Conservation (phyloP, 2,113 vertebrate species). For the Scopus umbretta region DNA sequence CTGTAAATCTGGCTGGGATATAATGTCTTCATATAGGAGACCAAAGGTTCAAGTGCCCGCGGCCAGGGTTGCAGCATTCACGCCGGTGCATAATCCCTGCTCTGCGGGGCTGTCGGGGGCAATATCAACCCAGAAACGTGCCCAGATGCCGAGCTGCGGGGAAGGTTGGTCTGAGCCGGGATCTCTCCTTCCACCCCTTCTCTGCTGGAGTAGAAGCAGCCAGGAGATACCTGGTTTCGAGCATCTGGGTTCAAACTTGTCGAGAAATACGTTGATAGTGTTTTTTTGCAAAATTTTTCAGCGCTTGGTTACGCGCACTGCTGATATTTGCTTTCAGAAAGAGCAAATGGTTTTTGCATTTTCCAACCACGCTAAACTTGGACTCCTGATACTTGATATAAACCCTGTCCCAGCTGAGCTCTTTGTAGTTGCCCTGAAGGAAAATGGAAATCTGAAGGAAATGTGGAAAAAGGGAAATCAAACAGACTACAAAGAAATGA, state of each 20-base stretch:
- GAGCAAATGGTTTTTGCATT: neutral
- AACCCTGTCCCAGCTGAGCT: neutral
- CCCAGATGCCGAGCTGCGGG: neutral
- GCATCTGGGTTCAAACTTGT: neutral
- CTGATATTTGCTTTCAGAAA: neutral
- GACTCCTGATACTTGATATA: neutral
- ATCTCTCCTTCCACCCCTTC: neutral
- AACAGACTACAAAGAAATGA: neutral
- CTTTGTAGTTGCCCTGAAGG: slow-evolving; percentile 20
- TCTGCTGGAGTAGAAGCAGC: neutral
- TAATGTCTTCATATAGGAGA: neutral
- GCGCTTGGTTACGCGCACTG: neutral
- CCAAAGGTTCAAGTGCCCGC: neutral
- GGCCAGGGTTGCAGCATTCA: neutral
- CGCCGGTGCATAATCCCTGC: neutral
- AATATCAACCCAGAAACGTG: neutral
- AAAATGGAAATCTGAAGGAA: neutral
- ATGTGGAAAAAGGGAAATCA: slow-evolving; percentile 2
- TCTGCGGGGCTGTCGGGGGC: neutral
- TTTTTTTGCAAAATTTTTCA: neutral
- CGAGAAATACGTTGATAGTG: neutral
- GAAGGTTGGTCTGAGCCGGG: neutral
- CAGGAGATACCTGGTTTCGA: neutral
- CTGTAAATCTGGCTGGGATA: neutral
- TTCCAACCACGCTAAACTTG: neutral